Evolutionary conservation across 2,113 vertebrate genomes (phyloP).

Genomic region (Rhineura floridana): DNA sequence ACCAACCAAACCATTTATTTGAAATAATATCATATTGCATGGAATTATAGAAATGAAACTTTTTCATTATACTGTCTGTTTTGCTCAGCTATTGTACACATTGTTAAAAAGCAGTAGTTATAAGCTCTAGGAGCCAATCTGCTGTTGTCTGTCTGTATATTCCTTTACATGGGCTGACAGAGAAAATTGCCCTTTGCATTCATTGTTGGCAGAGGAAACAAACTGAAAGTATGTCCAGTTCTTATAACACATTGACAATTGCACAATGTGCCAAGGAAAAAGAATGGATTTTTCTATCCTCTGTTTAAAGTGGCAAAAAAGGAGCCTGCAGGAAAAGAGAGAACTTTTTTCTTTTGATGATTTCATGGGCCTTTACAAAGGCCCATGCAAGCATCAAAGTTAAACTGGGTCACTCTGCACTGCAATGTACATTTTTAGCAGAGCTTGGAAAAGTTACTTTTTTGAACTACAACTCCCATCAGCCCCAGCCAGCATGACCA

Average conservation of each 20-base stretch:
- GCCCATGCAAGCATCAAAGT: conserved; percentile 44
- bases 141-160: conserved; percentile 54
- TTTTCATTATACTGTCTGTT: conserved; percentile 23
- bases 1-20: not conserved
- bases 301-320: conserved; percentile 21
- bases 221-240: conserved; percentile 46
- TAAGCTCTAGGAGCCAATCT: conserved; percentile 56
- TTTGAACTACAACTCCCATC: no score
- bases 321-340: conserved; percentile 8
- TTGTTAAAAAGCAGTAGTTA: conserved; percentile 40
- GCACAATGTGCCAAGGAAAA: conserved; percentile 11
- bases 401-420: conserved; percentile 67
- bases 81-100: conserved; percentile 33
- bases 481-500: no score
- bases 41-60: conserved; percentile 26
- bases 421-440: conserved; percentile 57
- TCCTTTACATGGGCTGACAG: conserved; percentile 56
- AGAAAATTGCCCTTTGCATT: conserved; percentile 55
- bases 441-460: no score
- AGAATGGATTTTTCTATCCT: conserved; percentile 25
- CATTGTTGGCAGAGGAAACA: conserved; percentile 37
- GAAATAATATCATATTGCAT: conserved; percentile 1
- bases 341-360: no score
- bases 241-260: conserved; percentile 47
- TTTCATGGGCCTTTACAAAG: no score